phyloP scores from a whole-genome alignment of 1,140 invertebrate species.

The Bombus waltoni region DNA sequence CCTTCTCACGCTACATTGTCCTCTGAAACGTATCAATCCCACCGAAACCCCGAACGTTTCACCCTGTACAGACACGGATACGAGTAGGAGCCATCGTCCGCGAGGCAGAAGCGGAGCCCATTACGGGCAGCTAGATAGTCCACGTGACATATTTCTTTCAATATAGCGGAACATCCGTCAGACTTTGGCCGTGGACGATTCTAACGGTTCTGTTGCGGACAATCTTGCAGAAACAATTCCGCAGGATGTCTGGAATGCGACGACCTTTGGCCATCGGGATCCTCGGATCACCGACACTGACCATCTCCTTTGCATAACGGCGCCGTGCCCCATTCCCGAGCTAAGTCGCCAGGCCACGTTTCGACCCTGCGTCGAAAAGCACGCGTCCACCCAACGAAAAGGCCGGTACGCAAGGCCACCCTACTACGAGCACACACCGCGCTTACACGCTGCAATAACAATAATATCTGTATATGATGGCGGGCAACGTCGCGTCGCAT shows the following conservation, averaged over 20 bases:
- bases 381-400: slow-evolving; percentile 1
- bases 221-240: slow-evolving; percentile 72
- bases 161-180: slow-evolving; percentile 81
- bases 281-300: slow-evolving; percentile 78
- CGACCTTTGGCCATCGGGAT: slow-evolving; percentile 68
- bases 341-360: slow-evolving; percentile 21
- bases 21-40: slow-evolving; percentile 14
- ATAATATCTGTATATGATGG: slow-evolving; percentile 67
- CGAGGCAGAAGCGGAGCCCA: background rate
- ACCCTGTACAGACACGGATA: background rate
- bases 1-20: background rate
- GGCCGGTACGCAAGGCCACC: slow-evolving; percentile 7
- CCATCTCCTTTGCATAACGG: slow-evolving; percentile 83
- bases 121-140: slow-evolving; percentile 36
- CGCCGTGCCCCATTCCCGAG: slow-evolving; percentile 41
- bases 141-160: slow-evolving; percentile 80
- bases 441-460: slow-evolving; percentile 68
- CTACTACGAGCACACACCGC: background rate
- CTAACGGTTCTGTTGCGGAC: slow-evolving; percentile 52
- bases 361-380: slow-evolving; percentile 42
- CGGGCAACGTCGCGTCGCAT: slow-evolving; percentile 25
- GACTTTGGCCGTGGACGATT: slow-evolving; percentile 69
- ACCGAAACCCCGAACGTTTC: background rate
- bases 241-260: slow-evolving; percentile 79
- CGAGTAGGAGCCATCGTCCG: background rate